A percentile compares a stretch with the other conserved stretches of the same genome.
Conservation (phyloP, 92 coral and sea anemone species). For the Hydrozoanthus gracilis region DNA sequence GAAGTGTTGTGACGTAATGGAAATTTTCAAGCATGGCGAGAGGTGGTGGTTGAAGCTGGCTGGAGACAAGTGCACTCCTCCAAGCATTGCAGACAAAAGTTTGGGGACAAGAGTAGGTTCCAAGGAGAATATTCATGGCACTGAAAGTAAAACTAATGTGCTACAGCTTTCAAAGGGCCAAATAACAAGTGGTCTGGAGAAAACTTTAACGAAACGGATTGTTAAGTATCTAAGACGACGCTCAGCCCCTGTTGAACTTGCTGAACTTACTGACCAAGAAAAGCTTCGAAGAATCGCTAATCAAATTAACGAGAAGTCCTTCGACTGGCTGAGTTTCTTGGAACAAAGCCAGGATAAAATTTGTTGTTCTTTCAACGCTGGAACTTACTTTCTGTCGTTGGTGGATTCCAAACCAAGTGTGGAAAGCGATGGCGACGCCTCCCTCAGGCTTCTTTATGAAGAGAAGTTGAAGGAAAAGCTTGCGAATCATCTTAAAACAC, state of each 20-base stretch:
- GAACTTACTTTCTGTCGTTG: conserved; percentile 2
- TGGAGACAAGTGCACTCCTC: neutral
- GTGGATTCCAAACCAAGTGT: neutral
- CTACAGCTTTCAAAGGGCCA: neutral
- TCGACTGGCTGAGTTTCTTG: conserved; percentile 16
- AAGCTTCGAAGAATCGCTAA: neutral
- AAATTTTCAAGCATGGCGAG: neutral
- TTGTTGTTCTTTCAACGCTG: neutral
- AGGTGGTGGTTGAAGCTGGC: conserved; percentile 20
- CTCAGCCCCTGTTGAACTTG: conserved; percentile 7
- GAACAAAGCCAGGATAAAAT: neutral
- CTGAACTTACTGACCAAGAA: neutral
- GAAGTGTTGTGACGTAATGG: neutral
- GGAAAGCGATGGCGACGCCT: neutral
- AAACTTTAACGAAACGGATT: conserved; percentile 6
- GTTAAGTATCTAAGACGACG: neutral
- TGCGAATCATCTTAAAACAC: neutral
- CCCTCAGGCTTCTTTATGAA: neutral
- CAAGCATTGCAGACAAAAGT: neutral
- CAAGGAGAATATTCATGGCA: neutral
- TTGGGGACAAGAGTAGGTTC: neutral
- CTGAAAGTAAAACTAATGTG: neutral
- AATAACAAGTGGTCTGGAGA: neutral
- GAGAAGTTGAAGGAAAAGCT: neutral
- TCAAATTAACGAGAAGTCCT: neutral